Percentiles rank a stretch among this genome's conserved stretches.
Evolutionary conservation across 2,888 invertebrate genomes (phyloP).

Genomic region (Parapristionchus giblindavisi): DNA sequence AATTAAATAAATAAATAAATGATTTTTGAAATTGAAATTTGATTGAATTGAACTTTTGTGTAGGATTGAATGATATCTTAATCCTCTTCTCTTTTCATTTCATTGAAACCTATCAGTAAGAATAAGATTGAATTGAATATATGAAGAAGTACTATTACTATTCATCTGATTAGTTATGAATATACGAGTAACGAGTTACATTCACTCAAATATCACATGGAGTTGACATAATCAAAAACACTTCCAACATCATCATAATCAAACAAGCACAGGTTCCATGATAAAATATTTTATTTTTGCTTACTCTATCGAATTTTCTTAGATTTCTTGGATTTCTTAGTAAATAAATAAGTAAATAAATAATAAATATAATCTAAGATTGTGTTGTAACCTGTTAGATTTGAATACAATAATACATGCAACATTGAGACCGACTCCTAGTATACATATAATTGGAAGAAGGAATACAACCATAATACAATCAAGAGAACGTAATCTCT

Average conservation of each 20-base stretch:
- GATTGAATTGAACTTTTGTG: background rate
- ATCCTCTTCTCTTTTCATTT: too few species aligned
- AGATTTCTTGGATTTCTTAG: background rate
- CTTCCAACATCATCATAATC: background rate
- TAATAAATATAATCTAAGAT: too few species aligned
- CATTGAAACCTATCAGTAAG: too few species aligned
- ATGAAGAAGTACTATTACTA: too few species aligned
- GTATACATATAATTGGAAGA: conserved; percentile 60
- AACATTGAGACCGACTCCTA: conserved; percentile 47
- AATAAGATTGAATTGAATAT: too few species aligned
- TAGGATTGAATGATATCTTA: background rate
- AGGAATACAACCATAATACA: conserved; percentile 62
- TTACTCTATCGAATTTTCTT: too few species aligned
- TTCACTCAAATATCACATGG: too few species aligned
- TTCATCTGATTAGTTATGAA: too few species aligned
- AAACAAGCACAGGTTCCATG: background rate
- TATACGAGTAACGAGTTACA: too few species aligned
- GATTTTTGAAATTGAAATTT: background rate
- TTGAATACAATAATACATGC: conserved; percentile 32
- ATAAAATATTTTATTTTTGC: background rate
- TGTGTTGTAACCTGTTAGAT: conserved; percentile 13
- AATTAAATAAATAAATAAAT: background rate
- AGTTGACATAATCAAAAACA: too few species aligned
- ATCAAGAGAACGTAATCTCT: conserved; percentile 60
- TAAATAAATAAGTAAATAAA: background rate